Evolutionary conservation across 1,140 invertebrate genomes (phyloP).

Genomic region (Capitella teleta): DNA sequence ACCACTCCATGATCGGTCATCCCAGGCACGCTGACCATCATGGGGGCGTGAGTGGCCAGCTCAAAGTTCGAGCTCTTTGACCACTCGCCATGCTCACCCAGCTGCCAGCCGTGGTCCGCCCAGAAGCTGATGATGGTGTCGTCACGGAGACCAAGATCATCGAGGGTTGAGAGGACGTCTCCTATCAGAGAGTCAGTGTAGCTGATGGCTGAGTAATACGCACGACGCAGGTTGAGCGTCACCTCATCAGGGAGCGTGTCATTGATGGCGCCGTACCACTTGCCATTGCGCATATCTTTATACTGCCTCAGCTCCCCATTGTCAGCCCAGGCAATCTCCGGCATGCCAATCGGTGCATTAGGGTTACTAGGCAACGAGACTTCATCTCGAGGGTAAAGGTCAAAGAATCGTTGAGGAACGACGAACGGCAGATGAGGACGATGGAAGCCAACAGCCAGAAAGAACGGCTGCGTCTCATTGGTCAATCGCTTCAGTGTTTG

Average conservation of each 20-base stretch:
- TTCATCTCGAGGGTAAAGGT: constrained; percentile 6
- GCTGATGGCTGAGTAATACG: constrained; percentile 17
- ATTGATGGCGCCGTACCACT: constrained; percentile 9
- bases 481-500: constrained; percentile 7
- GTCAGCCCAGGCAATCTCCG: constrained; percentile 14
- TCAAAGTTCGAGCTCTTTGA: constrained; percentile 20
- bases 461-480: constrained; percentile 1
- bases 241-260: constrained; percentile 2
- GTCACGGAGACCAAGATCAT: constrained; percentile 15
- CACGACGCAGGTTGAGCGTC: constrained; percentile 1
- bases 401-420: constrained; percentile 1
- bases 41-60: constrained; percentile 17
- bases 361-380: constrained; percentile 14
- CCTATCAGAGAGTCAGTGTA: constrained; percentile 18
- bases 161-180: constrained; percentile 14
- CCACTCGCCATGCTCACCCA: constrained; percentile 20
- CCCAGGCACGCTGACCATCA: constrained; percentile 13
- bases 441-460: constrained; percentile 9
- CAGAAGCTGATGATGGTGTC: constrained; percentile 18
- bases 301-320: constrained; percentile 13
- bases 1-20: neutral
- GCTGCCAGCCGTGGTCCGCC: constrained; percentile 20
- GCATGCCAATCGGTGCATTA: constrained; percentile 16
- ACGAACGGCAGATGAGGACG: constrained; percentile 10
- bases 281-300: neutral